Evolutionary conservation across 2,113 vertebrate genomes (phyloP).

Genomic region (Anthoscopus minutus): DNA sequence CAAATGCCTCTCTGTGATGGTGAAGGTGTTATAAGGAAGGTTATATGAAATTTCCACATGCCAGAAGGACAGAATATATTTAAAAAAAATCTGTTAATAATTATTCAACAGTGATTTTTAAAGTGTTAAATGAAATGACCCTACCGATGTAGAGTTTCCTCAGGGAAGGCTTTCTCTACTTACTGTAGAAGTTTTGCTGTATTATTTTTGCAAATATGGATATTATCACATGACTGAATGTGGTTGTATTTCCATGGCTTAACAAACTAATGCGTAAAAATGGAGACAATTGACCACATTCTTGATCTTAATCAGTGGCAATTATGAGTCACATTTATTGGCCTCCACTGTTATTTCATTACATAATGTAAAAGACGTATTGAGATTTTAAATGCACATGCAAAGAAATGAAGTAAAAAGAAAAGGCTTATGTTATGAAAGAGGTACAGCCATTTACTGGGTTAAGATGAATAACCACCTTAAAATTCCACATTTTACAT

Average conservation of each 20-base stretch:
- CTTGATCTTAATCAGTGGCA: not conserved
- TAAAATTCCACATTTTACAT: not conserved
- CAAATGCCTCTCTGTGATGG: not conserved
- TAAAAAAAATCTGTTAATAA: not conserved
- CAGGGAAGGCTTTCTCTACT: not conserved
- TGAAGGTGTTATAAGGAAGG: not conserved
- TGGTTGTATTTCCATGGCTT: not conserved
- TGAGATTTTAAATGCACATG: not conserved
- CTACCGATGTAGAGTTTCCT: not conserved
- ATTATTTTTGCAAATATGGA: not conserved
- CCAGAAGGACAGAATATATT: not conserved
- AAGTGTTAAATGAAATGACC: not conserved
- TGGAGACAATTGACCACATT: not conserved
- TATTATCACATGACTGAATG: not conserved
- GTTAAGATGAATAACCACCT: not conserved
- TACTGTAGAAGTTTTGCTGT: not conserved
- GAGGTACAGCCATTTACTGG: not conserved
- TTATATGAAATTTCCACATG: not conserved
- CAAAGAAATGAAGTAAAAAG: not conserved
- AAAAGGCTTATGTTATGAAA: not conserved
- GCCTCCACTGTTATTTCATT: not conserved
- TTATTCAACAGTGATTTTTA: not conserved
- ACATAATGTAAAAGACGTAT: not conserved
- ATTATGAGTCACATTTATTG: not conserved
- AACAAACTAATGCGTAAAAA: not conserved